Percentiles rank a stretch among this genome's conserved stretches.
These are phyloP conservation scores for Idaea aversata DNA, from an alignment of 2,888 invertebrate genomes.

Conservation along the genomic window DNA sequence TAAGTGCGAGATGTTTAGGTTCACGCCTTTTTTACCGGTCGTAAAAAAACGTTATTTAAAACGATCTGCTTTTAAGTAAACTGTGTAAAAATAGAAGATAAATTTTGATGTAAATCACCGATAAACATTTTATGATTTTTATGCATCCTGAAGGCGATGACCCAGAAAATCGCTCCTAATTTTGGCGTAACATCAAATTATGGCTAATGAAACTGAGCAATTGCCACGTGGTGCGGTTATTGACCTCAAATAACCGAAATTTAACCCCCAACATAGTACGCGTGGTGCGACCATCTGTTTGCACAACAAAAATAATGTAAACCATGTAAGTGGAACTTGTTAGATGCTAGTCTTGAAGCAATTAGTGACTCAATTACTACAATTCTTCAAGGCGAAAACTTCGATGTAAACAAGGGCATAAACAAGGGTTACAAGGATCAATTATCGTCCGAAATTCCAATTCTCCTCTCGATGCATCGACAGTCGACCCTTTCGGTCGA, in stretches of 20 bases:
- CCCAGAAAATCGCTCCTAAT: constrained; percentile 24
- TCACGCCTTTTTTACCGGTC: neutral
- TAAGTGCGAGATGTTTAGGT: neutral
- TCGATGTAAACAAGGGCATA: neutral
- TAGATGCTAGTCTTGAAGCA: constrained; percentile 4
- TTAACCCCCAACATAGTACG: constrained; percentile 46
- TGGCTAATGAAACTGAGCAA: constrained; percentile 45
- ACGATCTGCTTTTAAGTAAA: constrained; percentile 9
- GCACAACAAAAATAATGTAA: constrained; percentile 39
- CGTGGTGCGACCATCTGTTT: constrained; percentile 47
- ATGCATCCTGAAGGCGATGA: constrained; percentile 26
- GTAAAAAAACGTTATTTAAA: neutral
- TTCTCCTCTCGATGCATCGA: constrained; percentile 3
- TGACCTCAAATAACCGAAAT: constrained; percentile 54
- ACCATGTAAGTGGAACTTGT: neutral
- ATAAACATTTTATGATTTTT: constrained; percentile 18
- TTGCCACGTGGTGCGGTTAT: constrained; percentile 55
- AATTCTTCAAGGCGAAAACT: neutral
- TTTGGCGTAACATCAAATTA: constrained; percentile 37
- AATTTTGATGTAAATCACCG: constrained; percentile 16
- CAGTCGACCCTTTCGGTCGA: constrained; percentile 17
- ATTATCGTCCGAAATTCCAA: neutral
- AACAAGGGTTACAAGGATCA: neutral
- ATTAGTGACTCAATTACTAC: constrained; percentile 2
- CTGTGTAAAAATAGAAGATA: constrained; percentile 4